Percentiles rank a stretch among this genome's conserved stretches.
phyloP scores from a whole-genome alignment of 2,113 vertebrate species.

The Tragulus kanchil region DNA sequence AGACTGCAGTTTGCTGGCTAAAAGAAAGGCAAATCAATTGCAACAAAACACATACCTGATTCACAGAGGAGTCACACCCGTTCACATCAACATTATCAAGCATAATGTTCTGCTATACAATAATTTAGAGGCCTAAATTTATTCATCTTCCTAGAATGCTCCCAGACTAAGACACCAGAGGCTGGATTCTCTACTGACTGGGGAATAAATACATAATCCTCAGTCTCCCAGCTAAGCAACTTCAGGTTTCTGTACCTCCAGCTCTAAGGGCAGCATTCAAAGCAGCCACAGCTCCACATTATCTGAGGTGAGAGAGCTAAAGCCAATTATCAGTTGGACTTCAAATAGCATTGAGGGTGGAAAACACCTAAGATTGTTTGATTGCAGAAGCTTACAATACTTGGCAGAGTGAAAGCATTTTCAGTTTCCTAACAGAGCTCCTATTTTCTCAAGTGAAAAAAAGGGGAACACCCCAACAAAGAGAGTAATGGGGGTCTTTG shows the following conservation, averaged over 20 bases:
- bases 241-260: slow-evolving; percentile 3
- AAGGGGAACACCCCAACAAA: background rate
- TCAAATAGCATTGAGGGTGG: background rate
- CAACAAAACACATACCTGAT: background rate
- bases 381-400: background rate
- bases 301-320: background rate
- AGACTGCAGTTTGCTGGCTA: background rate
- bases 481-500: background rate
- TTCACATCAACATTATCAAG: background rate
- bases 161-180: no score
- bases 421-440: background rate
- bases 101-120: no score
- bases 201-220: background rate
- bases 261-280: background rate
- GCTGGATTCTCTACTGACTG: background rate
- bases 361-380: background rate
- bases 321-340: background rate
- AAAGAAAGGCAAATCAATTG: background rate
- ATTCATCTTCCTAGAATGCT: no score
- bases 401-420: background rate
- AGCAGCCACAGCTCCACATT: background rate
- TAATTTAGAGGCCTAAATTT: no score
- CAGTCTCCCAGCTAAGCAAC: background rate
- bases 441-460: background rate
- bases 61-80: background rate